A percentile compares a stretch with the other conserved stretches of the same genome.
These are phyloP conservation scores for Pterophyllum scalare DNA, from an alignment of 2,113 vertebrate genomes.

Conservation along the genomic window DNA sequence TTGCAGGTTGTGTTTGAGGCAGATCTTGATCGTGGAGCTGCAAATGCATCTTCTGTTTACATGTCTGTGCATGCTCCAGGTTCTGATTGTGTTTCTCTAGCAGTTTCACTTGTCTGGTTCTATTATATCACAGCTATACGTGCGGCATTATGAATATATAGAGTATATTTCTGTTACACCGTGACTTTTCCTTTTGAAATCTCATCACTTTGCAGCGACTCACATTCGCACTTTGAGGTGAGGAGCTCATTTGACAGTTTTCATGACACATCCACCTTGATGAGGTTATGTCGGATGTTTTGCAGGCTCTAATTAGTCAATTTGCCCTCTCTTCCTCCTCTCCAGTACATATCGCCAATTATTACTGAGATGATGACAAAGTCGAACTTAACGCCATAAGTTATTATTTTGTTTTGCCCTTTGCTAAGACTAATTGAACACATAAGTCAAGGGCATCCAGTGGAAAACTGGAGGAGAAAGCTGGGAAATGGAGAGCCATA, in stretches of 20 bases:
- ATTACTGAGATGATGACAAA: conserved; percentile 35
- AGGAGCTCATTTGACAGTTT: conserved; percentile 15
- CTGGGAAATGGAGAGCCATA: conserved; percentile 36
- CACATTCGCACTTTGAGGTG: background rate
- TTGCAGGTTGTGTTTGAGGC: conserved; percentile 59
- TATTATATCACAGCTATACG: background rate
- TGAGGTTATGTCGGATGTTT: conserved; percentile 43
- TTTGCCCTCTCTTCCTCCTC: conserved; percentile 21
- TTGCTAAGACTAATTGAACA: conserved; percentile 69
- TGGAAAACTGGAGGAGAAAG: conserved; percentile 41
- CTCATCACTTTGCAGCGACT: background rate
- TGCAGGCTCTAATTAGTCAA: conserved; percentile 43
- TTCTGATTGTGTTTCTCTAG: conserved; percentile 42
- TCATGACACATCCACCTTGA: conserved; percentile 23
- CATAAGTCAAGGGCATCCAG: conserved; percentile 61
- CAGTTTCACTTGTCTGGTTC: conserved; percentile 7
- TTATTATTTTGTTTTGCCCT: conserved; percentile 45
- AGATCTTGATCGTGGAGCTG: conserved; percentile 60
- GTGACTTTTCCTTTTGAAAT: conserved; percentile 23
- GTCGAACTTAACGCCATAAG: conserved; percentile 50
- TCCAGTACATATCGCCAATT: conserved; percentile 20
- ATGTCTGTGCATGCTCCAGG: conserved; percentile 49
- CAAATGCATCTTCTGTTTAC: conserved; percentile 72
- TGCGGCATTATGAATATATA: background rate
- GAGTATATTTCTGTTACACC: background rate